A percentile compares a stretch with the other conserved stretches of the same genome.
Conservation (phyloP, 2,888 invertebrate genomes). For the Sipha maydis region DNA sequence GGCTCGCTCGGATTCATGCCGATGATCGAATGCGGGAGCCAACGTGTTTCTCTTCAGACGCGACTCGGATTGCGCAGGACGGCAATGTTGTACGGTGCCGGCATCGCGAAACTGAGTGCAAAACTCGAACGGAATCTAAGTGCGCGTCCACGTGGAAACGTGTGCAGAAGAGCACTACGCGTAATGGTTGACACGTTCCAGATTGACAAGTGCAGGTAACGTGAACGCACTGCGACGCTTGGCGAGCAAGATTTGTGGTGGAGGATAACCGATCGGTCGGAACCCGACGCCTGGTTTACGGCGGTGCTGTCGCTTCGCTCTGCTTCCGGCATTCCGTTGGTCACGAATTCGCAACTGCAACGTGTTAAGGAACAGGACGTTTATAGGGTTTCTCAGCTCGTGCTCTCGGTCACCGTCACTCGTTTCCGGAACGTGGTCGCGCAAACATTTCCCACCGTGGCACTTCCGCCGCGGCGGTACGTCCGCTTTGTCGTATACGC, state of each 20-base stretch:
- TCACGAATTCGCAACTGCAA: constrained; percentile 39
- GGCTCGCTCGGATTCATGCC: constrained; percentile 14
- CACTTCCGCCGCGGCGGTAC: neutral
- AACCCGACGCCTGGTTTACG: constrained; percentile 17
- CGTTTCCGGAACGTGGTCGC: constrained; percentile 34
- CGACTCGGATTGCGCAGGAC: neutral
- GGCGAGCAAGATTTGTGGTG: neutral
- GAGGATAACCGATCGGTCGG: constrained; percentile 40
- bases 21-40: neutral
- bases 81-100: neutral
- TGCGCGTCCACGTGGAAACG: neutral
- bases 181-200: neutral
- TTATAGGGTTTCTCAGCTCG: constrained; percentile 49
- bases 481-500: no score
- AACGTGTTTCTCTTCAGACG: neutral
- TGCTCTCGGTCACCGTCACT: constrained; percentile 28
- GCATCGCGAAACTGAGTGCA: neutral
- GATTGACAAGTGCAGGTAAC: neutral
- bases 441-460: constrained; percentile 40
- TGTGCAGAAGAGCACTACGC: no score
- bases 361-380: constrained; percentile 25
- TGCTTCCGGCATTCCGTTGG: constrained; percentile 48
- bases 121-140: neutral
- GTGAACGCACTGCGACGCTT: no score
- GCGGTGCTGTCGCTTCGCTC: constrained; percentile 18